phyloP scores from a whole-genome alignment of 2,888 invertebrate species.

The Eueremaeus valkanovi region DNA sequence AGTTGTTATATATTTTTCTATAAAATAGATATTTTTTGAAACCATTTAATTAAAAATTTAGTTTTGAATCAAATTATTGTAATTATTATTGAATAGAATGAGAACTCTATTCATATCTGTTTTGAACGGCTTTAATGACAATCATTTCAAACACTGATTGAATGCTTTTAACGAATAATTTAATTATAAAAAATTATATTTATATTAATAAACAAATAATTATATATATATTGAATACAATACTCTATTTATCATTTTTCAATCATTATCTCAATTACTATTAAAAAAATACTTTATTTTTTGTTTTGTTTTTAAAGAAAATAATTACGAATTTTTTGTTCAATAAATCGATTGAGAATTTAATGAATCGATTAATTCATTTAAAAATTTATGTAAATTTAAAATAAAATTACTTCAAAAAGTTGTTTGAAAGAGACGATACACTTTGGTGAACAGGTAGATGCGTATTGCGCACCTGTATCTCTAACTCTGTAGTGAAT shows the following conservation, averaged over 20 bases:
- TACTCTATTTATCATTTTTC: no score
- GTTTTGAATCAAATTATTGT: no score
- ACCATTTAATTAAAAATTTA: neutral
- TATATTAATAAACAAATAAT: no score
- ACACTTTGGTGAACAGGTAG: neutral
- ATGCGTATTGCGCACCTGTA: slow-evolving; percentile 10
- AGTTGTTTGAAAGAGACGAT: no score
- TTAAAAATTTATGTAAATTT: no score
- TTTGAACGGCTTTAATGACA: neutral
- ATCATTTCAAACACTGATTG: neutral
- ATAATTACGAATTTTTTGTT: neutral
- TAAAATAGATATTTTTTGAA: neutral
- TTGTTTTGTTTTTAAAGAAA: neutral
- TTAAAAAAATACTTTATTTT: no score
- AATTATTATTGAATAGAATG: no score
- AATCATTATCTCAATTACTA: no score
- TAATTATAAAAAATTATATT: neutral
- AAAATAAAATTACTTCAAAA: no score
- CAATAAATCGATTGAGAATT: neutral
- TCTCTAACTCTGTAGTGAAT: neutral
- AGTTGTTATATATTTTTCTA: neutral
- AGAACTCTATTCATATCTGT: neutral
- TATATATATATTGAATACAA: no score
- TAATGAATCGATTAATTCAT: no score
- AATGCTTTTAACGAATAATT: neutral